phyloP scores from a whole-genome alignment of 2,113 vertebrate species.

The Dissostichus mawsoni region DNA sequence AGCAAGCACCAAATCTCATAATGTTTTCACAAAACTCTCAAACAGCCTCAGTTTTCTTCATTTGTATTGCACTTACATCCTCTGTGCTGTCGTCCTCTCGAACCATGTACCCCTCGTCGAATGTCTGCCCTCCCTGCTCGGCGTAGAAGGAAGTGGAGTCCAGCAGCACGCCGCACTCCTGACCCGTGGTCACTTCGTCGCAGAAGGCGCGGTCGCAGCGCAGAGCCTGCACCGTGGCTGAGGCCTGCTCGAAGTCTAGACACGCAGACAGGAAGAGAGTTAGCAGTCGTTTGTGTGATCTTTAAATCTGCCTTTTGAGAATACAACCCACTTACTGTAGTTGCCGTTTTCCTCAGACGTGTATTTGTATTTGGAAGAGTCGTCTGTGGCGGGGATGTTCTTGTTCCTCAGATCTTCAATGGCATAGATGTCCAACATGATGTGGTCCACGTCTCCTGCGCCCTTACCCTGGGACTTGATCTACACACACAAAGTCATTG shows the following conservation, averaged over 20 bases:
- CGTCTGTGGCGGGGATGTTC: constrained; percentile 87
- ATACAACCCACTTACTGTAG: constrained; percentile 68
- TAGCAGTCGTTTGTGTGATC: too few species aligned
- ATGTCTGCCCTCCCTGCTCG: constrained; percentile 97
- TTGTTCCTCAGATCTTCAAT: constrained; percentile 94
- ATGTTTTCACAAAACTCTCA: neutral
- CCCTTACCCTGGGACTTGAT: constrained; percentile 97
- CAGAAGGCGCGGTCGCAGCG: constrained; percentile 93
- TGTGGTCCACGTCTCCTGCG: constrained; percentile 90
- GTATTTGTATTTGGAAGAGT: constrained; percentile 92
- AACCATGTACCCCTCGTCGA: constrained; percentile 94
- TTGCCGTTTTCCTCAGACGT: constrained; percentile 82
- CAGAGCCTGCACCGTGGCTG: constrained; percentile 91
- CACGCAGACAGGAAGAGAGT: neutral
- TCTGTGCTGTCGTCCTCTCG: constrained; percentile 88
- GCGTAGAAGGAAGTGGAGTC: constrained; percentile 96
- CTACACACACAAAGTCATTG: constrained; percentile 62
- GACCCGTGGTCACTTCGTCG: constrained; percentile 90
- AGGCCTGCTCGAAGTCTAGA: constrained; percentile 85
- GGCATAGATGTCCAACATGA: constrained; percentile 98
- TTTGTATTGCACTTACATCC: constrained; percentile 84
- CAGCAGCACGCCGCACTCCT: constrained; percentile 94
- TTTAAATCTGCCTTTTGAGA: too few species aligned
- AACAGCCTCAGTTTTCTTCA: neutral
- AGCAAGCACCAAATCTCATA: neutral